Percentiles rank a stretch among this genome's conserved stretches.
These are phyloP conservation scores for Zootoca vivipara DNA, from an alignment of 2,113 vertebrate genomes.

Conservation along the genomic window DNA sequence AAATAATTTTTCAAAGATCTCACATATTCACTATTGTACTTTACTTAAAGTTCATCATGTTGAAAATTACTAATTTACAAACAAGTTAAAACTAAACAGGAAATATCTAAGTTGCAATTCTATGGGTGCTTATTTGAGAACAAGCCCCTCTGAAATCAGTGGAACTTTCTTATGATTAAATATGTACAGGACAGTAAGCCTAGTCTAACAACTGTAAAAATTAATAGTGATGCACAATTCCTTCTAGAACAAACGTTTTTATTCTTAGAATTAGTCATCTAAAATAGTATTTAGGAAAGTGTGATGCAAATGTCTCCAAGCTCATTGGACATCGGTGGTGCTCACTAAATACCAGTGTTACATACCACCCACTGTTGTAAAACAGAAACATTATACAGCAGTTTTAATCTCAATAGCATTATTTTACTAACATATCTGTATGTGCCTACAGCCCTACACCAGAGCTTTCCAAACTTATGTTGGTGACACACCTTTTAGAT, in stretches of 20 bases:
- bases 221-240: not conserved
- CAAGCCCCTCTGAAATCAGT: not conserved
- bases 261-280: not conserved
- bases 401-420: not conserved
- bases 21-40: not conserved
- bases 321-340: not conserved
- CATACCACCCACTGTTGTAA: not conserved
- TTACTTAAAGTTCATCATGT: not conserved
- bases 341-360: not conserved
- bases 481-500: no score
- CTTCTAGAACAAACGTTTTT: not conserved
- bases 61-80: slow-evolving; percentile 9
- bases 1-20: not conserved
- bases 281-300: not conserved
- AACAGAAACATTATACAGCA: not conserved
- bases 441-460: no score
- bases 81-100: not conserved
- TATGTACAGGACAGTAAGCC: not conserved
- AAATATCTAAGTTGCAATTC: not conserved
- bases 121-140: not conserved
- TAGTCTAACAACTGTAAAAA: not conserved
- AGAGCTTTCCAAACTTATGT: no score
- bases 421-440: no score
- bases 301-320: not conserved
- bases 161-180: not conserved